Base-by-base conservation (phyloP, 1,140 invertebrate species). In the Calliopsis andreniformis region DNA sequence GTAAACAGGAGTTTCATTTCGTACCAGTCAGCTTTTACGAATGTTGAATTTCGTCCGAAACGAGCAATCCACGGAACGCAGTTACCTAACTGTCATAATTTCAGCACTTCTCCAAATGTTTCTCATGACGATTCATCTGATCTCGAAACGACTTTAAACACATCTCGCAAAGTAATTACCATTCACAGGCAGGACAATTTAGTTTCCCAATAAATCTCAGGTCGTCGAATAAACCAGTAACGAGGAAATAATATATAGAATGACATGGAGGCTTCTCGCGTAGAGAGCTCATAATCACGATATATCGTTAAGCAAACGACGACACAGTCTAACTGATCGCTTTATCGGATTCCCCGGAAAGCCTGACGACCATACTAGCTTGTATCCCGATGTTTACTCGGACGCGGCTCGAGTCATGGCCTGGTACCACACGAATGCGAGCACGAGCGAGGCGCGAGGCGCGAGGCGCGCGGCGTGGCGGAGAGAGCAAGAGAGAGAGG, bases 181-280 rank as follows among this genome's bases (percentile, higher is more conserved):
- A n/a, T n/a, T n/a, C n/a, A n/a, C n/a, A n/a, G n/a, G n/a, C n/a
- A n/a, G n/a, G n/a, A n/a, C n/a, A n/a, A n/a, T n/a, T n/a, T n/a
- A n/a, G 47, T 39, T 10, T 39, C 35, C 35, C 47, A 35, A 56
- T 61, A 47, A 70, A 59, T 70, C 68, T 70, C 32, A 20, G 23
- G 20, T 30, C 32, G 55, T 58, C 20, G 12, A 35, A n/a, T 16
- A 30, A 18, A 30, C n/a, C 4, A 10, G 18, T 4, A 16, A 16
- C 32, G 56, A n/a, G 58, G 63, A 72, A 72, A 72, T 72, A 72
- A 63, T 42, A 42, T 58, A 72, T 42, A 3, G 23, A 63, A 72
- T 49, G 45, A 18, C 20, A 20, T 14, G 20, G 45, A 20, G 12
- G 61, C 12, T 28, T 25, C 14, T 23, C 59, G 42, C 63, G 63